Base-by-base conservation (phyloP, 2,888 invertebrate genomes). In the Pyrocoelia pectoralis region DNA sequence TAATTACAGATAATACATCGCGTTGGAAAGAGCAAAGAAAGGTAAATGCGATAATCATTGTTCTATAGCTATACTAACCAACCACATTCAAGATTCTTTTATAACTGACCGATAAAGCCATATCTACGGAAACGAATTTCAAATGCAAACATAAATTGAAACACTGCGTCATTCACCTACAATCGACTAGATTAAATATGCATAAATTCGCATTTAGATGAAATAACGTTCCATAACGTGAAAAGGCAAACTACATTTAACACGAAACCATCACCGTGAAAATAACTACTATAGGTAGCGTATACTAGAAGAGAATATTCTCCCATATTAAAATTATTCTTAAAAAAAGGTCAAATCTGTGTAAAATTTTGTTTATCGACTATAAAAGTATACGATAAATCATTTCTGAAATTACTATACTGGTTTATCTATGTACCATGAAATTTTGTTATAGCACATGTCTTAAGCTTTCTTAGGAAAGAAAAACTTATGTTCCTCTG, bases 61-160 rank as follows among this genome's bases (percentile, higher is more conserved):
- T 46, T 46, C 46, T 24, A 6, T 24, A n/a, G n/a, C n/a, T 41
- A 41, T 13, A 14, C 14, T 46, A 46, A 46, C 46, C 17, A 46
- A 46, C 18, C 46, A 46, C 18, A 17, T 46, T 17, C 17, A 54
- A 46, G 46, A 17, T 59, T 65, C 60, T 61, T 70, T 69, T 69
- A 68, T 69, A 65, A 56, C 62, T 56, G 62, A 49, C 59, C 67
- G 68, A 69, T 69, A 70, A 70, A 67, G 53, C 55, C 63, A 69
- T 67, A 68, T 66, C 65, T 56, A 69, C 71, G 67, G 68, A 70
- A 70, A 68, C 69, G 67, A 71, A 70, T 70, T 71, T 71, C 68
- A 68, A 71, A 71, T 68, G 71, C 69, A 66, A 53, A 66, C 68
- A 68, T 71, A 71, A 71, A 71, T 71, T 67, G 71, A 66, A 67